Evolutionary conservation across 1,140 invertebrate species (phyloP).

Genomic region (Bombus picipes): DNA sequence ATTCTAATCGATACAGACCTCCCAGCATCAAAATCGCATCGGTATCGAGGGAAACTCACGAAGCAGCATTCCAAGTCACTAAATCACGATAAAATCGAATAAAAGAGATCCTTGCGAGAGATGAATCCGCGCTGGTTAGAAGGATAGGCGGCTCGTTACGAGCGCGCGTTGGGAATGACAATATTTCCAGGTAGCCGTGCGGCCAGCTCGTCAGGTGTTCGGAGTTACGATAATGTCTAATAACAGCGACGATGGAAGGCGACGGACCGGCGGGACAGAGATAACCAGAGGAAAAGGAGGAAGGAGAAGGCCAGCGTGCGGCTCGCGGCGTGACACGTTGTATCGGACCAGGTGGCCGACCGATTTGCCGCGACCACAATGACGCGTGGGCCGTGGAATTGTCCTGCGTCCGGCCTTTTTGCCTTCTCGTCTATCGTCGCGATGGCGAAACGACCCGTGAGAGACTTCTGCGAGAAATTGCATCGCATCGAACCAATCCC

Average conservation of each 20-base stretch:
- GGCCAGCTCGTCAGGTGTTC: slow-evolving; percentile 50
- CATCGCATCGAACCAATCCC: neutral
- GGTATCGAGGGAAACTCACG: neutral
- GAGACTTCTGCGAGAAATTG: slow-evolving; percentile 24
- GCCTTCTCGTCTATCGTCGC: slow-evolving; percentile 32
- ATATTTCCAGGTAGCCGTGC: slow-evolving; percentile 60
- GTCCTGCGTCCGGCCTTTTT: slow-evolving; percentile 61
- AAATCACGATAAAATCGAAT: neutral
- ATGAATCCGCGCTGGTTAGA: slow-evolving; percentile 1
- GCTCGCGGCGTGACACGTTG: slow-evolving; percentile 44
- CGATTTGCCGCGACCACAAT: slow-evolving; percentile 76
- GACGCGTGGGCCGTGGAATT: slow-evolving; percentile 72
- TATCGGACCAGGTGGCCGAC: slow-evolving; percentile 74
- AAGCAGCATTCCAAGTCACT: neutral
- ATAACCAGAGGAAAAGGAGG: slow-evolving; percentile 36
- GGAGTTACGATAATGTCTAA: slow-evolving; percentile 48
- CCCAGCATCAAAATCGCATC: too few relatives aligned
- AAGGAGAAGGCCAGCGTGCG: slow-evolving; percentile 55
- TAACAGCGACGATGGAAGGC: slow-evolving; percentile 42
- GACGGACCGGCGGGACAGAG: slow-evolving; percentile 29
- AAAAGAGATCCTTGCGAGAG: slow-evolving; percentile 26
- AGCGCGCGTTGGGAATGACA: slow-evolving; percentile 33
- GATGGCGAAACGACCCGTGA: slow-evolving; percentile 61
- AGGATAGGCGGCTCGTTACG: slow-evolving; percentile 25
- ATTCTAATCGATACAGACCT: too few relatives aligned